Conservation (phyloP, 1,140 invertebrate genomes). For the Eriocheir sinensis region DNA sequence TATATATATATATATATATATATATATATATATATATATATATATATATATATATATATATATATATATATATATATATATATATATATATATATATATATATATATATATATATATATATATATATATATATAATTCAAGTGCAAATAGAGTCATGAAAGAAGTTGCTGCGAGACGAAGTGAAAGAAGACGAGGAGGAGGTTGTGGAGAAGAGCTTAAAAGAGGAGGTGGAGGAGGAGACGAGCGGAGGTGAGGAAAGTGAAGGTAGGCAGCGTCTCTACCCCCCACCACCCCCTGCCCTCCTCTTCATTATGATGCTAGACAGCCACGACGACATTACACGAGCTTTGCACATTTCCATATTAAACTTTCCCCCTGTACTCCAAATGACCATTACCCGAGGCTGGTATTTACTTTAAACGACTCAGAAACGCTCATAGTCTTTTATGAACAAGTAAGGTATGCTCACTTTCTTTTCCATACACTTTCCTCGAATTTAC, state of each 20-base stretch:
- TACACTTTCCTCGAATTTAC: constrained; percentile 6
- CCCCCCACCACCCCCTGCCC: background rate
- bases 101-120: too few relatives aligned
- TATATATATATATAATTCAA: too few relatives aligned
- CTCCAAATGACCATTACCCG: constrained; percentile 12
- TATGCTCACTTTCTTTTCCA: constrained; percentile 4
- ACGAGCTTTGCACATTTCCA: constrained; percentile 23
- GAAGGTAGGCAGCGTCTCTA: background rate
- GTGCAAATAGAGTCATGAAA: background rate
- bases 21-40: background rate
- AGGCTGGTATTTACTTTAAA: constrained; percentile 11
- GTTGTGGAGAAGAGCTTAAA: background rate
- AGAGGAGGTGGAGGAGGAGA: background rate
- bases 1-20: background rate
- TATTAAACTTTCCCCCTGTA: constrained; percentile 17
- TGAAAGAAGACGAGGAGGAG: background rate
- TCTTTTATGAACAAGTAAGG: constrained; percentile 25
- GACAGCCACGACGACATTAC: constrained; percentile 20
- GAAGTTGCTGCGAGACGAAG: background rate
- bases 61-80: too few relatives aligned
- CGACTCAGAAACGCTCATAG: constrained; percentile 22
- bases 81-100: too few relatives aligned
- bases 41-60: too few relatives aligned
- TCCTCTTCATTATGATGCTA: constrained; percentile 29
- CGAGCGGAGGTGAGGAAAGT: background rate